These are phyloP conservation scores for Malaclemys terrapin DNA, from an alignment of 2,113 vertebrate species.

Conservation along the genomic window DNA sequence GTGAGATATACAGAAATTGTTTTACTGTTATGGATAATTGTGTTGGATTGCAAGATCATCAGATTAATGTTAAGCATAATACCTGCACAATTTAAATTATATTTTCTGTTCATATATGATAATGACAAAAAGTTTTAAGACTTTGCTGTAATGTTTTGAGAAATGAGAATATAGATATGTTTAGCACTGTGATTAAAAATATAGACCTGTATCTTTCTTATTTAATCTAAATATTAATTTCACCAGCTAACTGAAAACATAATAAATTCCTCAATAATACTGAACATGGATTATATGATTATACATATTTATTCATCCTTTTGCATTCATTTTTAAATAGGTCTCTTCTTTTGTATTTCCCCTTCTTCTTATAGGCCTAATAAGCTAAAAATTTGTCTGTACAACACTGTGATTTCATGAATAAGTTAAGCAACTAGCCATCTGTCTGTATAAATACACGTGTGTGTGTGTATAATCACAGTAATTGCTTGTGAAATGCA, in stretches of 20 bases:
- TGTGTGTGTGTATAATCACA: neutral
- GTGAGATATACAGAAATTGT: neutral
- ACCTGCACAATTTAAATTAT: neutral
- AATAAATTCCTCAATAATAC: neutral
- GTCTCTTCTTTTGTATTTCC: neutral
- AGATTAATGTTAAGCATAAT: neutral
- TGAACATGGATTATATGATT: neutral
- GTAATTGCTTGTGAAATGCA: neutral
- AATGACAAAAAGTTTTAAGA: neutral
- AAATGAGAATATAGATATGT: neutral
- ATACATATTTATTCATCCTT: neutral
- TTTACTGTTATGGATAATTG: neutral
- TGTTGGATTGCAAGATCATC: neutral
- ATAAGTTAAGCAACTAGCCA: neutral
- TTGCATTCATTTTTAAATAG: neutral
- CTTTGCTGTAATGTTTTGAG: neutral
- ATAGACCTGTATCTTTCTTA: neutral
- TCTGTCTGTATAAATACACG: neutral
- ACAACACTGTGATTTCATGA: neutral
- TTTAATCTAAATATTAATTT: neutral
- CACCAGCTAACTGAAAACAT: no score
- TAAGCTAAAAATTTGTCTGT: rapidly evolving
- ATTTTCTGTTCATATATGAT: neutral
- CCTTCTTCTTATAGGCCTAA: neutral
- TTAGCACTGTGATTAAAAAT: neutral